A percentile compares a stretch with the other conserved stretches of the same genome.
phyloP scores from a whole-genome alignment of 2,797 vertebrate genomes.

The Betta splendens region DNA sequence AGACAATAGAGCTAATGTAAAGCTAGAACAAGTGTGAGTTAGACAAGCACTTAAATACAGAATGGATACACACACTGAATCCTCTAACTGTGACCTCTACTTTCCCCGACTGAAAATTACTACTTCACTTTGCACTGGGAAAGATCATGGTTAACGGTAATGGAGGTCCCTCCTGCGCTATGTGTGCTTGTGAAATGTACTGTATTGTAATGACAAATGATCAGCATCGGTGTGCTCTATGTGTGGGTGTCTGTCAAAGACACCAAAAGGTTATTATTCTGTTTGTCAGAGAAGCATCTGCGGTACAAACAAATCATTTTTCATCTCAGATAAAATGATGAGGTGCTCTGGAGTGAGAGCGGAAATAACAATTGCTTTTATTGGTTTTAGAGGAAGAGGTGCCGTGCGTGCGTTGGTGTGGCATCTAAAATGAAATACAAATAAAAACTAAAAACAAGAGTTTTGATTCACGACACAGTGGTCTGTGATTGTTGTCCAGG shows the following conservation, averaged over 20 bases:
- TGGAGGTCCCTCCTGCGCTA: background rate
- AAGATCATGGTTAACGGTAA: conserved; percentile 7
- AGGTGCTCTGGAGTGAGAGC: background rate
- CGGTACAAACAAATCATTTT: conserved; percentile 3
- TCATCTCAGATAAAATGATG: background rate
- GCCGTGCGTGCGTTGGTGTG: background rate
- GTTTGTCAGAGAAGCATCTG: background rate
- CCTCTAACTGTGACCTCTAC: conserved; percentile 15
- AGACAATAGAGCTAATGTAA: background rate
- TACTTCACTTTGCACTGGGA: background rate
- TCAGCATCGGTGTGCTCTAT: background rate
- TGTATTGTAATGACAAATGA: conserved; percentile 8
- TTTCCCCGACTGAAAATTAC: conserved; percentile 37
- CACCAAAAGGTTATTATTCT: background rate
- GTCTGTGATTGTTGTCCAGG: no score
- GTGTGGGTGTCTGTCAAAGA: background rate
- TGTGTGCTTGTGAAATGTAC: conserved; percentile 6
- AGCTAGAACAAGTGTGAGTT: background rate
- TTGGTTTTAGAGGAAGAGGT: background rate
- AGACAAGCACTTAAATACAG: background rate
- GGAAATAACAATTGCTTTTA: background rate
- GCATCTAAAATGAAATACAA: background rate
- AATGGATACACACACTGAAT: conserved; percentile 8
- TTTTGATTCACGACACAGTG: no score
- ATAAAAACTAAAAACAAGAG: no score